A percentile compares a stretch with the other conserved stretches of the same genome.
These are phyloP conservation scores for Drosophila pseudotalamancana DNA, from an alignment of 2,888 invertebrate genomes.

Conservation along the genomic window DNA sequence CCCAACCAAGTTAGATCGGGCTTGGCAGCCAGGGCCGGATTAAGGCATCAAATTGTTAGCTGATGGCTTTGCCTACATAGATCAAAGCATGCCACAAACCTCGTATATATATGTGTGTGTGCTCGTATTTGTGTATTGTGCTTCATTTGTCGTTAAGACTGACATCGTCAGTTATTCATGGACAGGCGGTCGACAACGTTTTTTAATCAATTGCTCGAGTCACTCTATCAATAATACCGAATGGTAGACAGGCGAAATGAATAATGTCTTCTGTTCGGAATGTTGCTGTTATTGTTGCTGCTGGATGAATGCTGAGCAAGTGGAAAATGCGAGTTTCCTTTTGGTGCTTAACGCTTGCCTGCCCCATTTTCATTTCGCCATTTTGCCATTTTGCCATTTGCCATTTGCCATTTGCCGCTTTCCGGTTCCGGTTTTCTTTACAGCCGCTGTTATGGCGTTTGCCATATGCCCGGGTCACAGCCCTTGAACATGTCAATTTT, in stretches of 20 bases:
- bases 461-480: conserved; percentile 31
- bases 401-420: conserved; percentile 44
- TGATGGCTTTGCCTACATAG: conserved; percentile 34
- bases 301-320: conserved; percentile 53
- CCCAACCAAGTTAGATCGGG: conserved; percentile 33
- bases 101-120: conserved; percentile 1
- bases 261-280: conserved; percentile 39
- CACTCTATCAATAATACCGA: conserved; percentile 56
- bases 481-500: conserved; percentile 58
- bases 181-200: conserved; percentile 38
- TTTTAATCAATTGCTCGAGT: conserved; percentile 72
- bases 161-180: conserved; percentile 37
- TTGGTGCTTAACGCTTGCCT: conserved; percentile 47
- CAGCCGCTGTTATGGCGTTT: conserved; percentile 31
- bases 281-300: conserved; percentile 27
- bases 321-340: conserved; percentile 69
- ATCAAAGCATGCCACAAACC: conserved; percentile 36
- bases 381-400: conserved; percentile 46
- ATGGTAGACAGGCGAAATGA: conserved; percentile 44
- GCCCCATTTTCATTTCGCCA: conserved; percentile 39
- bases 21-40: conserved; percentile 54
- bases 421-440: conserved; percentile 21
- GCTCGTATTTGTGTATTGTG: conserved; percentile 30
- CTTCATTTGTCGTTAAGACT: conserved; percentile 49
- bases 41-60: conserved; percentile 74